Conservation (phyloP, 2,797 vertebrate species). For the Discoglossus pictus region DNA sequence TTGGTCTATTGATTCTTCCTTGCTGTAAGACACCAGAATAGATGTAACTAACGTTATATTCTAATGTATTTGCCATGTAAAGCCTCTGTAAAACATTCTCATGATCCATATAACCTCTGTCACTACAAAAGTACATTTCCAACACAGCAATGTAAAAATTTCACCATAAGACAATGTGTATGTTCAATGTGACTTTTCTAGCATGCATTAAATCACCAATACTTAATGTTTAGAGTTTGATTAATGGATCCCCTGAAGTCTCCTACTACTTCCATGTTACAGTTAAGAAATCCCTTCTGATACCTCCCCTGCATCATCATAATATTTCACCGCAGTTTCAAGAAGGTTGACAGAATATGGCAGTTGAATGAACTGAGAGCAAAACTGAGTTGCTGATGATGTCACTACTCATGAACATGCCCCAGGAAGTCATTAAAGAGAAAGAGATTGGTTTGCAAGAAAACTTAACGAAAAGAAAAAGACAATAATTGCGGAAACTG, state of each 20-base stretch:
- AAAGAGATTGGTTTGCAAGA: conserved; percentile 5
- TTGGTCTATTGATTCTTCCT: no score
- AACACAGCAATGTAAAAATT: conserved; percentile 23
- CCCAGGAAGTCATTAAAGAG: conserved; percentile 30
- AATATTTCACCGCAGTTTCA: conserved; percentile 39
- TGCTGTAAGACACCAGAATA: no score
- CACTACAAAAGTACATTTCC: conserved; percentile 1
- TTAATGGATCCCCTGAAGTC: conserved; percentile 43
- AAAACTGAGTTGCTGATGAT: conserved; percentile 19
- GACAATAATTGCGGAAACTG: conserved; percentile 37
- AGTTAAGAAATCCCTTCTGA: conserved; percentile 46
- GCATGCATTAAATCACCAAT: conserved; percentile 39
- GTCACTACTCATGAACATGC: conserved; percentile 25
- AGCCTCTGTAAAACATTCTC: not conserved
- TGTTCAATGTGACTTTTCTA: conserved; percentile 20
- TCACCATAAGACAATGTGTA: conserved; percentile 8
- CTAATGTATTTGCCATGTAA: no score
- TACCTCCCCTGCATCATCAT: conserved; percentile 43
- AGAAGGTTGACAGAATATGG: conserved; percentile 35
- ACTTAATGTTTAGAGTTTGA: conserved; percentile 30
- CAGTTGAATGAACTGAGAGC: not conserved
- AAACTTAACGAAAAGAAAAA: conserved; percentile 25
- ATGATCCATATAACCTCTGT: not conserved
- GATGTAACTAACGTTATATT: no score
- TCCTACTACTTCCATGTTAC: conserved; percentile 32